Percentiles rank a stretch among this genome's conserved stretches.
phyloP scores from a whole-genome alignment of 2,888 invertebrate genomes.

The Coremacera marginata region DNA sequence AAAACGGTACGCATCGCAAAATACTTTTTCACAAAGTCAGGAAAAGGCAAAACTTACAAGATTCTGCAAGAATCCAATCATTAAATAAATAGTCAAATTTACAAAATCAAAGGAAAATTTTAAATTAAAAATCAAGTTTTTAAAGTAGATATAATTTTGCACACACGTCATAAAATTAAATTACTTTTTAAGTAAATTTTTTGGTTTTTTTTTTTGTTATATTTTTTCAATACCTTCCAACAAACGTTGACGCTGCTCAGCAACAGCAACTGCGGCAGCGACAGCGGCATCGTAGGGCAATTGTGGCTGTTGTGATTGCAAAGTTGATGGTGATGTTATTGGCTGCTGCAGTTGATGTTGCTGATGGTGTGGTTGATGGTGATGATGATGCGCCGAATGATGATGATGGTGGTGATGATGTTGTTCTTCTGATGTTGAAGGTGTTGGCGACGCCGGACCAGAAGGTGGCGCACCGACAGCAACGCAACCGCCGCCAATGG shows the following conservation, averaged over 20 bases:
- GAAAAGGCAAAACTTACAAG: conserved; percentile 47
- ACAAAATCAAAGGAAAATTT: conserved; percentile 28
- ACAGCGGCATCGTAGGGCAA: conserved; percentile 57
- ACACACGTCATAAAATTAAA: conserved; percentile 37
- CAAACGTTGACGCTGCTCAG: conserved; percentile 68
- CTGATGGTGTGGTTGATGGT: conserved; percentile 53
- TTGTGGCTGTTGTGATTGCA: conserved; percentile 53
- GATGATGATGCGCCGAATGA: conserved; percentile 50
- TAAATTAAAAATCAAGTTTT: conserved; percentile 41
- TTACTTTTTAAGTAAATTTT: conserved; percentile 35
- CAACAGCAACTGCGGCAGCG: conserved; percentile 59
- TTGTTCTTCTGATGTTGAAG: conserved; percentile 61
- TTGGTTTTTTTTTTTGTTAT: conserved; percentile 49
- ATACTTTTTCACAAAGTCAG: conserved; percentile 15
- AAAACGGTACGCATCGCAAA: conserved; percentile 14
- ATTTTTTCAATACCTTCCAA: conserved; percentile 68
- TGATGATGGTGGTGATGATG: conserved; percentile 52
- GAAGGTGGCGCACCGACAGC: conserved; percentile 53
- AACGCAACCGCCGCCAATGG: conserved; percentile 44
- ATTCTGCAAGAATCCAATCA: conserved; percentile 41
- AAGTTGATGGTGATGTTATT: conserved; percentile 39
- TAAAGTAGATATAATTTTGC: conserved; percentile 17
- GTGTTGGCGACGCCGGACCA: conserved; percentile 63
- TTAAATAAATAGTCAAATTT: conserved; percentile 27
- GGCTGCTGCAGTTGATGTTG: conserved; percentile 49